These are phyloP conservation scores for Enteromius paludinosus DNA, from an alignment of 2,797 vertebrate species.

Conservation along the genomic window DNA sequence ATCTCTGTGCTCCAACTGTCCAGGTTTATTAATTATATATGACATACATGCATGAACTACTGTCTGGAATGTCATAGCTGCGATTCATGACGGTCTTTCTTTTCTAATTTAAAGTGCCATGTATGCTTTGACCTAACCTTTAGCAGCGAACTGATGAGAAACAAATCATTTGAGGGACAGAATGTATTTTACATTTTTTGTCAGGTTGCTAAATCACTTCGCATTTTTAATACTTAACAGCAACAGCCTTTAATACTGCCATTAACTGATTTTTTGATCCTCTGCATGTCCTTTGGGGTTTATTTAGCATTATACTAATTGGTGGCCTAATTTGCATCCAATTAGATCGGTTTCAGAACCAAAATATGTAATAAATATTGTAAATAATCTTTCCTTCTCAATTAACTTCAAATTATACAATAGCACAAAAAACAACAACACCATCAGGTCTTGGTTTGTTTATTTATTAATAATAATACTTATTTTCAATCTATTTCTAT, in stretches of 20 bases:
- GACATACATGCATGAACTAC: neutral
- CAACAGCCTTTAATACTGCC: neutral
- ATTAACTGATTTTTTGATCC: neutral
- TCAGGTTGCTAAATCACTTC: constrained; percentile 17
- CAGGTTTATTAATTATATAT: neutral
- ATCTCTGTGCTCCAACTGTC: neutral
- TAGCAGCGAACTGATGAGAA: neutral
- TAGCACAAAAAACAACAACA: neutral
- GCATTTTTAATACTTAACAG: neutral
- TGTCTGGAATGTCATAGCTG: neutral
- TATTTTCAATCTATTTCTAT: neutral
- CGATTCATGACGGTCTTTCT: neutral
- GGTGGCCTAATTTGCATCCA: neutral
- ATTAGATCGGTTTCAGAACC: neutral
- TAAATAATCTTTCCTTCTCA: neutral
- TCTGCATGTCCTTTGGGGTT: neutral
- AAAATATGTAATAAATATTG: neutral
- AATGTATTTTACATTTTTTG: neutral
- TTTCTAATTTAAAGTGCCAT: constrained; percentile 5
- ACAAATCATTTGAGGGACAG: neutral
- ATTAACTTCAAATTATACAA: neutral
- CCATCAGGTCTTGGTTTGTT: neutral
- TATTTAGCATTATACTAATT: neutral
- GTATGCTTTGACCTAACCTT: constrained; percentile 7
- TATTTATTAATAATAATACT: neutral